Conservation (phyloP, 1,140 invertebrate species). For the Ceratosolen solmsi region DNA sequence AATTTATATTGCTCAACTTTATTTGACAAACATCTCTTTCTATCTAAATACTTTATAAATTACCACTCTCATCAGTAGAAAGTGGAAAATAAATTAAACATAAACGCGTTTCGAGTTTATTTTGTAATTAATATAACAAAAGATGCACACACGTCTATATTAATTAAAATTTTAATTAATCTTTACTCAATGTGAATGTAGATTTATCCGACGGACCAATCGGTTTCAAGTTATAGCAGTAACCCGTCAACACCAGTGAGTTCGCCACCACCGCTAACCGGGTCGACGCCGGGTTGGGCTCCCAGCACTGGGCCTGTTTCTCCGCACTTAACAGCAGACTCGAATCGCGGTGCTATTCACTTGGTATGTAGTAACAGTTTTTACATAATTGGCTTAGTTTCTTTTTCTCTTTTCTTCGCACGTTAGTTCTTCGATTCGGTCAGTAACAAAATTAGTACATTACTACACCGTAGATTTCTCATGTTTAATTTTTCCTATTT, state of each 20-base stretch:
- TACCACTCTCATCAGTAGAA: no score
- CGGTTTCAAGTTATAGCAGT: slow-evolving; percentile 91
- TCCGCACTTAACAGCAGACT: slow-evolving; percentile 73
- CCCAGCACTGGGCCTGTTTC: slow-evolving; percentile 74
- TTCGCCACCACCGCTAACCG: slow-evolving; percentile 86
- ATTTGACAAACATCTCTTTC: no score
- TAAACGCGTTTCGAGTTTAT: no score
- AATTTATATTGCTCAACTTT: no score
- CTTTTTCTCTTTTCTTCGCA: not conserved
- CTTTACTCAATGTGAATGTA: slow-evolving; percentile 63
- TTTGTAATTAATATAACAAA: no score
- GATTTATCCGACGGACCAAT: slow-evolving; percentile 91
- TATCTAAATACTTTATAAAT: no score
- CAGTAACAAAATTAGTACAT: not conserved
- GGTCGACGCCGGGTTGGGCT: slow-evolving; percentile 74
- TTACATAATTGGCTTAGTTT: not conserved
- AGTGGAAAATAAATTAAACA: no score
- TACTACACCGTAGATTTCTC: no score
- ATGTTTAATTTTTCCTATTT: no score
- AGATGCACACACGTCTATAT: no score
- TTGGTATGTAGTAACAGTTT: slow-evolving; percentile 69
- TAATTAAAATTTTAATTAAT: no score
- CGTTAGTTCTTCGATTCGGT: not conserved
- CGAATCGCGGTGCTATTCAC: slow-evolving; percentile 71
- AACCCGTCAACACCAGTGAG: slow-evolving; percentile 91